phyloP scores from a whole-genome alignment of 1,140 invertebrate species.

The Whitmania pigra region DNA sequence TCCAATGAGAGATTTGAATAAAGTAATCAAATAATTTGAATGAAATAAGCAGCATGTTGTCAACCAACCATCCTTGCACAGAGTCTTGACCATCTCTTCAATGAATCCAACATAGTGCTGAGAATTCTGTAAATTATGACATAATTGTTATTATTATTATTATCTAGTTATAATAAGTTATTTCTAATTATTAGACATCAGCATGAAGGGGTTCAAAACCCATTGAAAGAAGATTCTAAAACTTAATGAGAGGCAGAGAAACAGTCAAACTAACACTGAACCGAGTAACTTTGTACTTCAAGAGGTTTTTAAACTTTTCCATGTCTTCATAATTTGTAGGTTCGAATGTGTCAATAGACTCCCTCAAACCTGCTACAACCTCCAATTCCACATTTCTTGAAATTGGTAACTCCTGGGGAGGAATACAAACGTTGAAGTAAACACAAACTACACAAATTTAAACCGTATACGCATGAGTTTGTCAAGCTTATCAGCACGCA shows the following conservation, averaged over 20 bases:
- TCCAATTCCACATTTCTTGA: too few relatives aligned
- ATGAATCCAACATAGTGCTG: background rate
- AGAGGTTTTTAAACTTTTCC: background rate
- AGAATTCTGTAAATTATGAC: background rate
- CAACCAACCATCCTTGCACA: background rate
- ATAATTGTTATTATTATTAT: too few relatives aligned
- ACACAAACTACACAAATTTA: too few relatives aligned
- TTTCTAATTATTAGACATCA: background rate
- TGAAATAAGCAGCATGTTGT: background rate
- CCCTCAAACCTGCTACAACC: background rate
- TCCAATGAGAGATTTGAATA: too few relatives aligned
- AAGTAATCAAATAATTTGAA: too few relatives aligned
- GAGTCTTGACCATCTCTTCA: background rate
- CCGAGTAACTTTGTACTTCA: background rate
- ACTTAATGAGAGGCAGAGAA: background rate
- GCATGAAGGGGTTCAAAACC: background rate
- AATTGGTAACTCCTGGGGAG: background rate
- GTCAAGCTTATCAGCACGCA: background rate
- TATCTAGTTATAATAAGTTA: background rate
- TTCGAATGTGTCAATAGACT: background rate
- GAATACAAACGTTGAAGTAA: background rate
- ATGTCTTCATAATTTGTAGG: background rate
- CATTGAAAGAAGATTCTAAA: background rate
- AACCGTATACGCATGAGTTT: too few relatives aligned
- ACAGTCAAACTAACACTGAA: background rate